A percentile compares a stretch with the other conserved stretches of the same genome.
Conservation (phyloP, 2,888 invertebrate species). For the Zelleria hepariella region DNA sequence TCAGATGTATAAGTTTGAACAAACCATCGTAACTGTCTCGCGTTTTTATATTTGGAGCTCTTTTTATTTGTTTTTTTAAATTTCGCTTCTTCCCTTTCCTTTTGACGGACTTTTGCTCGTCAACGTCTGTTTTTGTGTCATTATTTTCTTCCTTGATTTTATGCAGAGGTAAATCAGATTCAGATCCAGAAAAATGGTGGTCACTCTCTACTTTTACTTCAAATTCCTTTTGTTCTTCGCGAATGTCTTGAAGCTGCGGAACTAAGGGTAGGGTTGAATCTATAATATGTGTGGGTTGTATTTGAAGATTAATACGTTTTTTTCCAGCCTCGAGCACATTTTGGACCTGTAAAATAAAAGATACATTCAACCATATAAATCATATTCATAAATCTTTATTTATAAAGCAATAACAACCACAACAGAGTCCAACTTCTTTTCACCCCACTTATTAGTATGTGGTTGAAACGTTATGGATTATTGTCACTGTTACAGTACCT, state of each 20-base stretch:
- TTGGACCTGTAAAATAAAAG: neutral
- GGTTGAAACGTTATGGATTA: no score
- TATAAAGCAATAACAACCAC: no score
- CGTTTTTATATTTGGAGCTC: neutral
- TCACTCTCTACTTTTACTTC: neutral
- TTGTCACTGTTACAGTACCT: no score
- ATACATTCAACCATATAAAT: neutral
- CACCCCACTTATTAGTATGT: no score
- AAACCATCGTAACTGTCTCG: neutral
- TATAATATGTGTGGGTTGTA: neutral
- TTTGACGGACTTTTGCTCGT: neutral
- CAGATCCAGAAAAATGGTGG: neutral
- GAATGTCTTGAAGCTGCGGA: neutral
- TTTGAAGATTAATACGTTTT: neutral
- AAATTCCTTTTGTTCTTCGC: neutral
- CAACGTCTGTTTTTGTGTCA: neutral
- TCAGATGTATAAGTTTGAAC: conserved; percentile 14
- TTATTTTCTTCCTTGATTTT: neutral
- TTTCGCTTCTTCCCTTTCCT: no score
- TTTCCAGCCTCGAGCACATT: neutral
- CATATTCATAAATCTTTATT: no score
- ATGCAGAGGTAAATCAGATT: neutral
- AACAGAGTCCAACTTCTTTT: no score
- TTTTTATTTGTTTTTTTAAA: neutral
- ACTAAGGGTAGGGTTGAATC: neutral